Conservation (phyloP, 1,140 invertebrate species). For the Zaprionus lachaisei region DNA sequence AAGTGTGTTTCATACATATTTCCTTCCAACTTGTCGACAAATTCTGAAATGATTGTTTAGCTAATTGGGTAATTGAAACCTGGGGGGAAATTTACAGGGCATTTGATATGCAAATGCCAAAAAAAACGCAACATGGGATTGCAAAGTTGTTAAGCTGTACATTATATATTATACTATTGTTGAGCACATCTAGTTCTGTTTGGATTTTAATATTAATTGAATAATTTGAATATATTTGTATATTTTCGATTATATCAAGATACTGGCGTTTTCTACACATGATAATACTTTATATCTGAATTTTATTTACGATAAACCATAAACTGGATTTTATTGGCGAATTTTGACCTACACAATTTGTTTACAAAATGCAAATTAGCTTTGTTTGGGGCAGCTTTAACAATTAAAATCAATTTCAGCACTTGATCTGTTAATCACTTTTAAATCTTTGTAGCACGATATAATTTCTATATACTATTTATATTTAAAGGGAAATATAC, state of each 20-base stretch:
- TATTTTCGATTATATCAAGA: not conserved
- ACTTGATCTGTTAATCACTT: too few relatives aligned
- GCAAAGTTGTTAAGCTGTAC: not conserved
- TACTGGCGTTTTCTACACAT: not conserved
- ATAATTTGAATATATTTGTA: too few relatives aligned
- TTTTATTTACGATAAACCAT: not conserved
- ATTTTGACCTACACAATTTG: too few relatives aligned
- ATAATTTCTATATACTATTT: not conserved
- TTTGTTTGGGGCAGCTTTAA: too few relatives aligned
- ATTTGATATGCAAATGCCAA: conserved; percentile 19
- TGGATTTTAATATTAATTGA: not conserved
- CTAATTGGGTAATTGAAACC: conserved; percentile 23
- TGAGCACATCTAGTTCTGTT: not conserved
- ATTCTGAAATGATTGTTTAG: conserved; percentile 16
- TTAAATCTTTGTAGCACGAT: not conserved
- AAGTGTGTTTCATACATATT: conserved; percentile 27
- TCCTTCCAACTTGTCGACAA: conserved; percentile 12
- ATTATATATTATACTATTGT: not conserved
- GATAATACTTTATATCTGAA: not conserved
- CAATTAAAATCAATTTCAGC: too few relatives aligned
- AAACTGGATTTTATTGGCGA: too few relatives aligned
- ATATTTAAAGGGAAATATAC: not conserved
- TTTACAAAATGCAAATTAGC: too few relatives aligned
- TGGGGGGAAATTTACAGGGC: conserved; percentile 8
- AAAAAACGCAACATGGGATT: not conserved